Conservation (phyloP, 2,797 vertebrate genomes). For the Gallinago stenura region DNA sequence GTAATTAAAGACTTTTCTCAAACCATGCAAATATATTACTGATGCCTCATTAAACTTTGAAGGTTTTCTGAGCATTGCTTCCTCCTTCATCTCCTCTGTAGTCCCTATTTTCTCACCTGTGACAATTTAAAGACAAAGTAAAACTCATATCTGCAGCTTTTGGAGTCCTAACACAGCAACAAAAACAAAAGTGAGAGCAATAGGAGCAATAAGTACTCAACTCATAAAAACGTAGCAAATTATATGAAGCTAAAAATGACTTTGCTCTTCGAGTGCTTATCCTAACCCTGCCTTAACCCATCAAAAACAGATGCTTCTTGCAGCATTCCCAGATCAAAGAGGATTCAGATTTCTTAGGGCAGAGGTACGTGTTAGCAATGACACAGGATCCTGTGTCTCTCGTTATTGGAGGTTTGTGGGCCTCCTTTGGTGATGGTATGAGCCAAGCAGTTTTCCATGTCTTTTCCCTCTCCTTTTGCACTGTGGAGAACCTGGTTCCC, state of each 20-base stretch:
- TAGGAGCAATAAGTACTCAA: neutral
- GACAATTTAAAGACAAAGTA: neutral
- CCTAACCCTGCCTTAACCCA: neutral
- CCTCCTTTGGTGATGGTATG: neutral
- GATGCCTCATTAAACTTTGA: neutral
- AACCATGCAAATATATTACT: neutral
- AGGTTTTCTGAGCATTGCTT: neutral
- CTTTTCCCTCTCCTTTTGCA: neutral
- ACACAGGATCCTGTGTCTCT: neutral
- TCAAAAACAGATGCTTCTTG: neutral
- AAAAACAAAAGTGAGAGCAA: neutral
- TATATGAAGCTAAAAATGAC: neutral
- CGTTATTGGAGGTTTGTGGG: neutral
- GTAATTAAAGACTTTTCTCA: neutral
- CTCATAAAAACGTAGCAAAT: neutral
- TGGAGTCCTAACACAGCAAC: neutral
- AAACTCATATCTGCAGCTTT: neutral
- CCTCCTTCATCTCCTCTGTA: neutral
- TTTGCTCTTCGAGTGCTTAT: neutral
- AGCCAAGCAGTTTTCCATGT: neutral
- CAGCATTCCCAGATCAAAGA: neutral
- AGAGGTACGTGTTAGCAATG: neutral
- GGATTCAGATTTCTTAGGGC: neutral
- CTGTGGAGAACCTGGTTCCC: rapidly evolving
- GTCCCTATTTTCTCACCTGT: neutral